Percentiles rank a stretch among this genome's conserved stretches.
Conservation (phyloP, 1,140 invertebrate species). For the Bombus balteatus region DNA sequence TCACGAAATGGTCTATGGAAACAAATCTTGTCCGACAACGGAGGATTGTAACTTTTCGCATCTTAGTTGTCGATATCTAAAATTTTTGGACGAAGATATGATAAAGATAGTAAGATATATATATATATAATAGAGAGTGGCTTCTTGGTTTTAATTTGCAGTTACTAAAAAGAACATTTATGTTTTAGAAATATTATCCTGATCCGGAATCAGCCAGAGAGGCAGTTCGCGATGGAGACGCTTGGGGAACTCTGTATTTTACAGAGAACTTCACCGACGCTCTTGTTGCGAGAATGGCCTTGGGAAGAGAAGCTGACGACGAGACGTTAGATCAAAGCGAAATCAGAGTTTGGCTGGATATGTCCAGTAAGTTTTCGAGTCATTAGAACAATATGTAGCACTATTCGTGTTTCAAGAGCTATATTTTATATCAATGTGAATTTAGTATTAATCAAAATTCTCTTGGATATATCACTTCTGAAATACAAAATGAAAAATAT, state of each 20-base stretch:
- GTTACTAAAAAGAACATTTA: no score
- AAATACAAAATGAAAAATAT: no score
- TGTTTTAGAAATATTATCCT: slow-evolving; percentile 86
- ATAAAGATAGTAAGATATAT: slow-evolving; percentile 82
- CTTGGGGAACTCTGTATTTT: slow-evolving; percentile 94
- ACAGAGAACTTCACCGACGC: slow-evolving; percentile 93
- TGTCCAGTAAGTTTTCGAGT: slow-evolving; percentile 88
- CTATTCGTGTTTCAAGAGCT: no score
- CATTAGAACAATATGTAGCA: not conserved
- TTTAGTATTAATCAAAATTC: no score
- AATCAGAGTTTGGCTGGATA: slow-evolving; percentile 93
- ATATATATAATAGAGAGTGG: no score
- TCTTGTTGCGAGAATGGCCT: slow-evolving; percentile 87
- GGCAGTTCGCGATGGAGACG: slow-evolving; percentile 88
- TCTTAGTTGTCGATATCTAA: slow-evolving; percentile 90
- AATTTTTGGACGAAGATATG: slow-evolving; percentile 86
- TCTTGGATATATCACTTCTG: no score
- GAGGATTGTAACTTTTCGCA: slow-evolving; percentile 87
- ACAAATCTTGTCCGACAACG: slow-evolving; percentile 80
- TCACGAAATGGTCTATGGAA: slow-evolving; percentile 87
- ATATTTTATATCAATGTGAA: no score
- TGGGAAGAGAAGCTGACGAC: slow-evolving; percentile 88
- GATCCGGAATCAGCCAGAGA: slow-evolving; percentile 86
- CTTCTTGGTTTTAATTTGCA: rapidly evolving
- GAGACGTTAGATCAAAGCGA: slow-evolving; percentile 92